A percentile compares a stretch with the other conserved stretches of the same genome.
Evolutionary conservation across 2,888 invertebrate species (phyloP).

Genomic region (Nebria salina): DNA sequence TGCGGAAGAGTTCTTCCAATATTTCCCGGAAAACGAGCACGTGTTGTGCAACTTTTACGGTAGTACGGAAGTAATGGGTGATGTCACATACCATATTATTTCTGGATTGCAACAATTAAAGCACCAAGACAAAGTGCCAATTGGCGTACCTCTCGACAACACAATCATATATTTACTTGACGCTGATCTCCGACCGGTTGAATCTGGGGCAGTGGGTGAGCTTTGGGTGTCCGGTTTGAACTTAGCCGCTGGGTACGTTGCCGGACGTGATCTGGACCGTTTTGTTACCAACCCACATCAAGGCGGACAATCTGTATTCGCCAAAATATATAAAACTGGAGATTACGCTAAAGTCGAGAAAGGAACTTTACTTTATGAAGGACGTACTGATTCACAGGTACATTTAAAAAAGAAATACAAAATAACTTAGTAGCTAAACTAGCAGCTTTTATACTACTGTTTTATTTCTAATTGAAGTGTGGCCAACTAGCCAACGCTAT

Average conservation of each 20-base stretch:
- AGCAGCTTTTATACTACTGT: too few species aligned
- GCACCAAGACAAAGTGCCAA: constrained; percentile 77
- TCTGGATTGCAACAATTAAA: constrained; percentile 70
- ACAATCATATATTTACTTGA: constrained; percentile 83
- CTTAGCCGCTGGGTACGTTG: constrained; percentile 83
- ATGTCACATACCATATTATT: constrained; percentile 82
- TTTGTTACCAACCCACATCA: constrained; percentile 78
- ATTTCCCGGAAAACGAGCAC: constrained; percentile 73
- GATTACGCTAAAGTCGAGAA: constrained; percentile 81
- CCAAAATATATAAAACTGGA: constrained; percentile 83
- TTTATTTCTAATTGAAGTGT: too few species aligned
- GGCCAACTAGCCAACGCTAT: too few species aligned
- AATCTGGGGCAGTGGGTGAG: constrained; percentile 80
- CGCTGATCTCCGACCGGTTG: constrained; percentile 75
- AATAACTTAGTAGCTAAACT: background rate
- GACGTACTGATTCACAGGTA: constrained; percentile 85
- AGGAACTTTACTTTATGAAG: constrained; percentile 76
- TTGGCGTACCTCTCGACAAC: constrained; percentile 83
- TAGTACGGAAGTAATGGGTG: constrained; percentile 92
- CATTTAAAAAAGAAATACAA: background rate
- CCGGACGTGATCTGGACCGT: constrained; percentile 73
- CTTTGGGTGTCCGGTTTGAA: constrained; percentile 84
- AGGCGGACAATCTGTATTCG: constrained; percentile 72
- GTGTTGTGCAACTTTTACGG: constrained; percentile 89
- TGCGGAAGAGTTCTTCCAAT: constrained; percentile 79